phyloP scores from a whole-genome alignment of 2,113 vertebrate species.

The Cephalopterus ornatus region DNA sequence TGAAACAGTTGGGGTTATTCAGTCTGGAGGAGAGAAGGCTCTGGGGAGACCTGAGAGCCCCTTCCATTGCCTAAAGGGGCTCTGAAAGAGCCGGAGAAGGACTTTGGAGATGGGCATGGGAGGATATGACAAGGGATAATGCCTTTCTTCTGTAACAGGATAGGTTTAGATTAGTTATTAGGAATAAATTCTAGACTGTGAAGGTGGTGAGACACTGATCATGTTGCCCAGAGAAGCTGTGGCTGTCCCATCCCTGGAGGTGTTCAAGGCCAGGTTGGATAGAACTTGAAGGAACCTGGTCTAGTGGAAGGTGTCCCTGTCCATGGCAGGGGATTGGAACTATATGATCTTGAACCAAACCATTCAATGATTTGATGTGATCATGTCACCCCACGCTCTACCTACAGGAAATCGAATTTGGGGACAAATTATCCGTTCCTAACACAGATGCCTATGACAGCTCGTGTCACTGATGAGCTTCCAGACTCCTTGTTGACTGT shows the following conservation, averaged over 20 bases:
- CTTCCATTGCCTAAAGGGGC: not conserved
- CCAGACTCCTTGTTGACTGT: accelerated
- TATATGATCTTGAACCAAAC: not conserved
- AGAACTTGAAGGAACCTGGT: not conserved
- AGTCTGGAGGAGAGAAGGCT: not conserved
- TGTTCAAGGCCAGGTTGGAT: accelerated
- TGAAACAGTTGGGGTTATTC: not conserved
- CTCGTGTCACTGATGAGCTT: not conserved
- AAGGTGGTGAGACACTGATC: not conserved
- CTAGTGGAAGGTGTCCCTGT: not conserved
- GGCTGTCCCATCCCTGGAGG: not conserved
- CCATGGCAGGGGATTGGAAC: accelerated
- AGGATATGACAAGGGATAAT: not conserved
- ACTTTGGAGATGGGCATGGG: not conserved
- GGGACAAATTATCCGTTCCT: not conserved
- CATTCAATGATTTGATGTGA: accelerated
- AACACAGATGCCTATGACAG: not conserved
- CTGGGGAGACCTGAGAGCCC: not conserved
- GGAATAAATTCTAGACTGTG: not conserved
- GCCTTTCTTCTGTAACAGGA: not conserved
- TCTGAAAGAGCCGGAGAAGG: not conserved
- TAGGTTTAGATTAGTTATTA: not conserved
- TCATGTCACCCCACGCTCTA: accelerated
- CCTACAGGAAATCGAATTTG: not conserved
- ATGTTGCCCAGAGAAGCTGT: not conserved